Evolutionary conservation across 1,140 invertebrate species (phyloP).

Genomic region (Leptopilina clavipes): DNA sequence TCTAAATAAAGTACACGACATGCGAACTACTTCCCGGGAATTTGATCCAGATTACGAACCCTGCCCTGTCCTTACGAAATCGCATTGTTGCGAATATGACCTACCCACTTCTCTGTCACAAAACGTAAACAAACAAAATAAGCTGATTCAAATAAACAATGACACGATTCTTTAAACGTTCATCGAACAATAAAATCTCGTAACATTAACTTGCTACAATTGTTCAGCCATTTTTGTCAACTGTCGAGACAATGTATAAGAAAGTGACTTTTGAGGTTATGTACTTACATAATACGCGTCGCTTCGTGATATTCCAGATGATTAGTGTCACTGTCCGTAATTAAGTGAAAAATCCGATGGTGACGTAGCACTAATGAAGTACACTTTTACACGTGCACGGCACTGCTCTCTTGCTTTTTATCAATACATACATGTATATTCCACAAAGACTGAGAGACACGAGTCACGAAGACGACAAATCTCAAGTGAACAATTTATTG

Average conservation of each 20-base stretch:
- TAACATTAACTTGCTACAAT: background rate
- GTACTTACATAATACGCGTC: slow-evolving; percentile 64
- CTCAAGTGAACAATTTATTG: slow-evolving; percentile 26
- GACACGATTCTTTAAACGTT: background rate
- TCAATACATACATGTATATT: slow-evolving; percentile 38
- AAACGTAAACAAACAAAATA: background rate
- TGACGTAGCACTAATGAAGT: slow-evolving; percentile 35
- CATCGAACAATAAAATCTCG: background rate
- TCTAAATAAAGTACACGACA: background rate
- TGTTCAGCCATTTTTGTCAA: background rate
- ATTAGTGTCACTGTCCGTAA: slow-evolving; percentile 43
- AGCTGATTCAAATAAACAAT: background rate
- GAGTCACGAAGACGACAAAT: slow-evolving; percentile 44
- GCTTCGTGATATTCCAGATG: slow-evolving; percentile 51
- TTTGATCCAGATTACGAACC: slow-evolving; percentile 19
- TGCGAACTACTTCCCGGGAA: slow-evolving; percentile 12
- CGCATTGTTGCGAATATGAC: slow-evolving; percentile 7
- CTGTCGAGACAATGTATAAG: background rate
- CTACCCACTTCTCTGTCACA: background rate
- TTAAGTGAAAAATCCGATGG: slow-evolving; percentile 33
- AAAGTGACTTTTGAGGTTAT: slow-evolving; percentile 10
- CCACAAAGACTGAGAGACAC: slow-evolving; percentile 42
- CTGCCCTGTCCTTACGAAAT: slow-evolving; percentile 15
- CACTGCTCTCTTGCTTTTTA: slow-evolving; percentile 51
- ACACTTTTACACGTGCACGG: slow-evolving; percentile 62